Evolutionary conservation across 2,797 vertebrate species (phyloP).

Genomic region (Sebastes kiyomatsui): DNA sequence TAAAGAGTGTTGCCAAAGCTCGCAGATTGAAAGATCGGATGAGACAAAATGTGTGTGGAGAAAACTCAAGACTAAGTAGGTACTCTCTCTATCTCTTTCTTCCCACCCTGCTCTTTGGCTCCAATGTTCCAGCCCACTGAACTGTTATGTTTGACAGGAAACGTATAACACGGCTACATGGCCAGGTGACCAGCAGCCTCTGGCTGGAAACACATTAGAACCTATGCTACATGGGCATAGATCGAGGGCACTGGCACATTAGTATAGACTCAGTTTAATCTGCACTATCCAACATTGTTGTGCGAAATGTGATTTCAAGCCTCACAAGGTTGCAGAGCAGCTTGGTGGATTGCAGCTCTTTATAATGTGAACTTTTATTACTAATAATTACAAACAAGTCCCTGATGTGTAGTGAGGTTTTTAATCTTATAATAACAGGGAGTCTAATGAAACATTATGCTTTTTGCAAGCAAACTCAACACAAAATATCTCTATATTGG

Average conservation of each 20-base stretch:
- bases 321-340: neutral
- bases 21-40: slow-evolving; percentile 10
- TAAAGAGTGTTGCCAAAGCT: neutral
- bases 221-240: slow-evolving; percentile 13
- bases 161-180: slow-evolving; percentile 31
- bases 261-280: slow-evolving; percentile 2
- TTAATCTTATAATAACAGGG: neutral
- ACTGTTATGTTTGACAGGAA: slow-evolving; percentile 50
- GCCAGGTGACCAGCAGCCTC: slow-evolving; percentile 30
- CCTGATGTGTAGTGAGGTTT: neutral
- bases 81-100: slow-evolving; percentile 17
- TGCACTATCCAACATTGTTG: neutral
- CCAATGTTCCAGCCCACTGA: slow-evolving; percentile 48
- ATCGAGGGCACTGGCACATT: slow-evolving; percentile 10
- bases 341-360: neutral
- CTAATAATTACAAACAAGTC: neutral
- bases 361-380: neutral
- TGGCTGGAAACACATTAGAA: slow-evolving; percentile 28
- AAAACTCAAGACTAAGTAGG: slow-evolving; percentile 32
- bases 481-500: neutral
- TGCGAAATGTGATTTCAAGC: slow-evolving; percentile 17
- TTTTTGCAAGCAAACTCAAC: neutral
- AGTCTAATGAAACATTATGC: neutral
- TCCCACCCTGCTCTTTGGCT: neutral
- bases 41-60: slow-evolving; percentile 22